phyloP scores from a whole-genome alignment of 2,113 vertebrate species.

The Typhlomys cinereus region DNA sequence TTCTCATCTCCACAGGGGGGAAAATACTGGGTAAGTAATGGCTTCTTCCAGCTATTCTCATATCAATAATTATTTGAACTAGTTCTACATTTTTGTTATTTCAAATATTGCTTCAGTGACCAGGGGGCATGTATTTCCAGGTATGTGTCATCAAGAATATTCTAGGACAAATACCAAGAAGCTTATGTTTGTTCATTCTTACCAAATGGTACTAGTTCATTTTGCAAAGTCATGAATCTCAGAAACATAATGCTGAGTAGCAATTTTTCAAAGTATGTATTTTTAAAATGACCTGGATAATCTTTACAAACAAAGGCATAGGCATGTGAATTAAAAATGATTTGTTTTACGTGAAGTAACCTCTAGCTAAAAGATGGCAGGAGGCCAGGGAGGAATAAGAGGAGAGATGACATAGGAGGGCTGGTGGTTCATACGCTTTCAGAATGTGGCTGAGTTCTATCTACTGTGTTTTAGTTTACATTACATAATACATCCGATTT shows the following conservation, averaged over 20 bases:
- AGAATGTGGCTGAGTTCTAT: neutral
- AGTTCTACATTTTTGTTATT: neutral
- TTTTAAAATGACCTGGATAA: neutral
- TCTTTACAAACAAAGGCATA: neutral
- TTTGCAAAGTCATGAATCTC: neutral
- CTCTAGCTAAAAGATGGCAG: neutral
- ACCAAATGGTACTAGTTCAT: neutral
- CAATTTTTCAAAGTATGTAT: no score
- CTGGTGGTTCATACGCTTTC: rapidly evolving
- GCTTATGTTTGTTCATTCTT: neutral
- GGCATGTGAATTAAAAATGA: neutral
- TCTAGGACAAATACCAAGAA: neutral
- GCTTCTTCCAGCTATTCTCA: neutral
- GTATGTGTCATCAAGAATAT: neutral
- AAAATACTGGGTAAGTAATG: neutral
- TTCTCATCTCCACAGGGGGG: neutral
- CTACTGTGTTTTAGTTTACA: neutral
- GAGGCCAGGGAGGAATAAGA: rapidly evolving
- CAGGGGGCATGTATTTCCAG: neutral
- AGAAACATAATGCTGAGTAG: neutral
- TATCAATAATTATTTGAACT: neutral
- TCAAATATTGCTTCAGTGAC: neutral
- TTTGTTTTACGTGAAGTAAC: neutral
- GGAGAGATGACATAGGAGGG: rapidly evolving
- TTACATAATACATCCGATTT: neutral